Evolutionary conservation across 2,888 invertebrate species (phyloP).

Genomic region (Polydrusus cervinus): DNA sequence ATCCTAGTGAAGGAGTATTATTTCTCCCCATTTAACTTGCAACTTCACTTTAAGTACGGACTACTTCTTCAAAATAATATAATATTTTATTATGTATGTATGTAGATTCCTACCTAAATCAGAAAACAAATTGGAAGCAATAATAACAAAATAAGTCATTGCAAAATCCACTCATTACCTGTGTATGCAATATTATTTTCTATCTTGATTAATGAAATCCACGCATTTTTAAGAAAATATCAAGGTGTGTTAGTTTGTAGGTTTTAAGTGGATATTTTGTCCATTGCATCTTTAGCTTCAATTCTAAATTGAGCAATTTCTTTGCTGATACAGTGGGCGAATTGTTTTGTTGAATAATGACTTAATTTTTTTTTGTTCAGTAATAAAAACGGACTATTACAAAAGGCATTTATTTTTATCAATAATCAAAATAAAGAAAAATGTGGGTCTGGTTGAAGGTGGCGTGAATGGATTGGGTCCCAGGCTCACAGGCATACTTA

Average conservation of each 20-base stretch:
- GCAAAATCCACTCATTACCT: not conserved
- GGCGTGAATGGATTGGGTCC: no score
- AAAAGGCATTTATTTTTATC: no score
- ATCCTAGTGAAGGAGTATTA: no score
- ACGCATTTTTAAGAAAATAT: constrained; percentile 30
- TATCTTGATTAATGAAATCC: constrained; percentile 30
- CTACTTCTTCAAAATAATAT: no score
- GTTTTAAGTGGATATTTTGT: constrained; percentile 29
- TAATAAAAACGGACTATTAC: not conserved
- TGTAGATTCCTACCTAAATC: no score
- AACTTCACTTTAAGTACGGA: no score
- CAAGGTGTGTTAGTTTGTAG: constrained; percentile 34
- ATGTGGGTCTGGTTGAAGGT: no score
- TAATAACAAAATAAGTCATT: not conserved
- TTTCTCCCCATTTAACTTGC: no score
- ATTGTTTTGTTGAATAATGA: constrained; percentile 7
- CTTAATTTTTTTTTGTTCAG: not conserved
- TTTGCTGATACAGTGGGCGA: not conserved
- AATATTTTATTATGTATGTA: no score
- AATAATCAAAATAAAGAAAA: no score
- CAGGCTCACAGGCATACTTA: no score
- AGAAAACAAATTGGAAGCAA: no score
- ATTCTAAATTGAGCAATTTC: constrained; percentile 28
- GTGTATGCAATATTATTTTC: constrained; percentile 4
- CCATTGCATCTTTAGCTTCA: constrained; percentile 15